phyloP scores from a whole-genome alignment of 2,888 invertebrate species.

The Anaspis maculata region DNA sequence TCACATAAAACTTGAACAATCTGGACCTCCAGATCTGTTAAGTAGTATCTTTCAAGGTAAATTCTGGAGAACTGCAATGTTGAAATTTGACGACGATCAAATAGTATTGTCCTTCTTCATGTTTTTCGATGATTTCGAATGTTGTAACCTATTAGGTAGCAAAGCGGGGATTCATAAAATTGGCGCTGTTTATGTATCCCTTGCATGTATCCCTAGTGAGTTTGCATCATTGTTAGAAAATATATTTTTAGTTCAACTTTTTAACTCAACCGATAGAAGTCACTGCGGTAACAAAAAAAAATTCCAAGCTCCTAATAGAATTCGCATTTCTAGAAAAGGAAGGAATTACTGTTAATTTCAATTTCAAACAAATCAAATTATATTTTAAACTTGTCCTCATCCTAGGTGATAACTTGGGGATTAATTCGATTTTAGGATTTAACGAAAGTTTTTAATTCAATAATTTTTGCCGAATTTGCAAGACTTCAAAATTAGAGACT shows the following conservation, averaged over 20 bases:
- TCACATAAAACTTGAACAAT: too few relatives aligned
- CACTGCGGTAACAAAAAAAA: slow-evolving; percentile 10
- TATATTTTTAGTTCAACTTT: slow-evolving; percentile 2
- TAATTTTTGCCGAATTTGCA: slow-evolving; percentile 12
- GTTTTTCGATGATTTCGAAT: slow-evolving; percentile 20
- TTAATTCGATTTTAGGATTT: slow-evolving; percentile 12
- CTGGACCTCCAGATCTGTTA: slow-evolving; percentile 1
- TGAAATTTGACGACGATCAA: background rate
- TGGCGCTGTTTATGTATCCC: slow-evolving; percentile 16
- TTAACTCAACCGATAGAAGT: slow-evolving; percentile 1
- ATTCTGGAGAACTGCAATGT: slow-evolving; percentile 1
- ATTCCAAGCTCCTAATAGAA: slow-evolving; percentile 12
- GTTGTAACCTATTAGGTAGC: slow-evolving; percentile 16
- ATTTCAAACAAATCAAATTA: slow-evolving; percentile 4
- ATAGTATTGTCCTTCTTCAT: slow-evolving; percentile 3
- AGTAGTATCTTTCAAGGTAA: slow-evolving; percentile 1
- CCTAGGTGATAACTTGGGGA: slow-evolving; percentile 15
- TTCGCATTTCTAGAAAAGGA: slow-evolving; percentile 9
- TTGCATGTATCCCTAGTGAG: slow-evolving; percentile 13
- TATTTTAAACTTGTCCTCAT: slow-evolving; percentile 11
- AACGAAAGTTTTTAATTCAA: slow-evolving; percentile 12
- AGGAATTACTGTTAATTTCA: slow-evolving; percentile 9
- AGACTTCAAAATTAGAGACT: slow-evolving; percentile 2
- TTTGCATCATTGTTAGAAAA: slow-evolving; percentile 6
- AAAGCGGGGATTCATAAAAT: slow-evolving; percentile 19